These are phyloP conservation scores for Ornithoptera alexandrae DNA, from an alignment of 2,888 invertebrate genomes.

Conservation along the genomic window DNA sequence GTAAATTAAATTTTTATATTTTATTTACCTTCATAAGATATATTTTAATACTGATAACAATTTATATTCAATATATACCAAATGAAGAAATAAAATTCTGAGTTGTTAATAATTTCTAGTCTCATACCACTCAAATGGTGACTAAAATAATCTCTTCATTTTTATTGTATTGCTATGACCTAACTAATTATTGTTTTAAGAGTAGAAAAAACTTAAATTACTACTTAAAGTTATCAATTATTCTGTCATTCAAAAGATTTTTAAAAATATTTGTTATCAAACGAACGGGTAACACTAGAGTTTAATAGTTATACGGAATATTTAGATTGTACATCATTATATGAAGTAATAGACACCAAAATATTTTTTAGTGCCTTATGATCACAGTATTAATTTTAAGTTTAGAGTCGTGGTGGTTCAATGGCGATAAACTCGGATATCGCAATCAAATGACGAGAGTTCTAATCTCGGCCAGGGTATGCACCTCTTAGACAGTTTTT, in stretches of 20 bases:
- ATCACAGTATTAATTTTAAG: too few species aligned
- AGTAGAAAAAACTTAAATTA: neutral
- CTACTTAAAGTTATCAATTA: neutral
- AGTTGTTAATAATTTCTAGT: neutral
- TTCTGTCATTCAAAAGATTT: neutral
- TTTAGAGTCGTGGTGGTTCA: too few species aligned
- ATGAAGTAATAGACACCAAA: too few species aligned
- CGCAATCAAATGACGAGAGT: too few species aligned
- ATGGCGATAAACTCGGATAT: too few species aligned
- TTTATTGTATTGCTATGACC: neutral
- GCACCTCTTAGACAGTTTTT: too few species aligned
- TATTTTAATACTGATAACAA: neutral
- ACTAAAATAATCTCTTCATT: neutral
- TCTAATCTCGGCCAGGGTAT: too few species aligned
- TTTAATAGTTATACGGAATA: neutral
- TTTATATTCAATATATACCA: neutral
- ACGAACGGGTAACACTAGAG: neutral
- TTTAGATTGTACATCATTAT: neutral
- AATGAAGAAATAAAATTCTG: neutral
- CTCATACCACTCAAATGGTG: neutral
- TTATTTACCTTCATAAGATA: too few species aligned
- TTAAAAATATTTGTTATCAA: neutral
- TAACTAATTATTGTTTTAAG: neutral
- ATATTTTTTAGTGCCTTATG: too few species aligned
- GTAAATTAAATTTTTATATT: too few species aligned